phyloP scores from a whole-genome alignment of 2,888 invertebrate genomes.

The Orchesella flavescens region DNA sequence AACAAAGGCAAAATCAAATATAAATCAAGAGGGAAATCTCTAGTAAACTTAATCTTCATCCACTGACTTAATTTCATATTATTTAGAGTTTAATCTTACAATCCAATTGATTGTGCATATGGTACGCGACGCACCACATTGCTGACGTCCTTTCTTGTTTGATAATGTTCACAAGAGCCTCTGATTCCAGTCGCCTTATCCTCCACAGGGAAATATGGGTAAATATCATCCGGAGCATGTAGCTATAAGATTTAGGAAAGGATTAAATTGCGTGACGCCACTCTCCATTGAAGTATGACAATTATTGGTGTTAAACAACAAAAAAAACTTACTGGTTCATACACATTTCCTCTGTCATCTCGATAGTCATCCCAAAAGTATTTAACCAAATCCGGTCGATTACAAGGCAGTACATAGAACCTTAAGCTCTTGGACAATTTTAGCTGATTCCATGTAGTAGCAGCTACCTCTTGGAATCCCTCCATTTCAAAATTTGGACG shows the following conservation, averaged over 20 bases:
- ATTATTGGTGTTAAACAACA: no score
- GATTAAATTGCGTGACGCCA: not conserved
- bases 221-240: constrained; percentile 67
- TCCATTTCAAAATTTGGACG: constrained; percentile 74
- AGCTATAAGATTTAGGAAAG: constrained; percentile 44
- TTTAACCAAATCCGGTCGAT: constrained; percentile 77
- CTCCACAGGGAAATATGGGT: constrained; percentile 63
- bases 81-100: constrained; percentile 3
- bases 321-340: constrained; percentile 76
- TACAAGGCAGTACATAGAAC: constrained; percentile 79
- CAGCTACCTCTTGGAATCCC: constrained; percentile 76
- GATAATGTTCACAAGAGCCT: constrained; percentile 82
- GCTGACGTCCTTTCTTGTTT: constrained; percentile 78
- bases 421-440: constrained; percentile 76
- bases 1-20: not conserved
- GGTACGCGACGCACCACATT: constrained; percentile 74
- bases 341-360: constrained; percentile 77
- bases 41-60: no score
- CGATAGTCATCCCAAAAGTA: constrained; percentile 75
- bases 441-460: constrained; percentile 80
- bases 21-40: not conserved
- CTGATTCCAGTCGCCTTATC: constrained; percentile 73
- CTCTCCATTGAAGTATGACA: no score
- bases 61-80: no score
- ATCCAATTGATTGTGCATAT: constrained; percentile 74